Conservation (phyloP, 2,797 vertebrate genomes). For the Neosalanx taihuensis region DNA sequence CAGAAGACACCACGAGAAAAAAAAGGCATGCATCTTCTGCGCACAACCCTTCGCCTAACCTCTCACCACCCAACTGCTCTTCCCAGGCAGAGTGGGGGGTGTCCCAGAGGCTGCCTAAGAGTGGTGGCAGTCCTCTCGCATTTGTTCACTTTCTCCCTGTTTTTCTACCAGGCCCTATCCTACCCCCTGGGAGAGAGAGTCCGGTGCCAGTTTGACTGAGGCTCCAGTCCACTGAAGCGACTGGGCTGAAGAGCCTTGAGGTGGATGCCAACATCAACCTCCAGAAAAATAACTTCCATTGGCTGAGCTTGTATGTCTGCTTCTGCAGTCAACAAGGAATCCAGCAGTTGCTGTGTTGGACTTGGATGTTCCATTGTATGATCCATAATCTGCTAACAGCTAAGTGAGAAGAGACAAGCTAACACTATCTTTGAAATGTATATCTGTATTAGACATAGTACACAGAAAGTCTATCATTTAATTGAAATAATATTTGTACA, state of each 20-base stretch:
- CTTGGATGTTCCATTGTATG: background rate
- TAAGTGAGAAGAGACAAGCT: background rate
- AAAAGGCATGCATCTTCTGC: conserved; percentile 55
- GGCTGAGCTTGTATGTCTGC: conserved; percentile 48
- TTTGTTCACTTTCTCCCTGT: conserved; percentile 68
- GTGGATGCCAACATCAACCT: conserved; percentile 56
- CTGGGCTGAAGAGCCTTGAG: conserved; percentile 70
- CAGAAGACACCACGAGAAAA: conserved; percentile 65
- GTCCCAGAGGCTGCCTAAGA: conserved; percentile 68
- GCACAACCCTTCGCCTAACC: conserved; percentile 27
- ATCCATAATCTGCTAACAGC: background rate
- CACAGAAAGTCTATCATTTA: background rate
- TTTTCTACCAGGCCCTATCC: conserved; percentile 62
- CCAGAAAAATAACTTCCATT: conserved; percentile 52
- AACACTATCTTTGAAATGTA: background rate
- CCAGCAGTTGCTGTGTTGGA: conserved; percentile 2
- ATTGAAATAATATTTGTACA: background rate
- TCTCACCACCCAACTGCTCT: conserved; percentile 39
- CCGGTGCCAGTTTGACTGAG: conserved; percentile 69
- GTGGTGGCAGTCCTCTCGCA: conserved; percentile 75
- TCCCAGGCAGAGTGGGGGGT: conserved; percentile 44
- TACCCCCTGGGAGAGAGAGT: conserved; percentile 61
- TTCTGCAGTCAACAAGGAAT: conserved; percentile 43
- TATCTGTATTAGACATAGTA: background rate
- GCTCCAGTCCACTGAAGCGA: conserved; percentile 68